These are phyloP conservation scores for Phenganax subtilis DNA, from an alignment of 92 coral and sea anemone species.

Conservation along the genomic window DNA sequence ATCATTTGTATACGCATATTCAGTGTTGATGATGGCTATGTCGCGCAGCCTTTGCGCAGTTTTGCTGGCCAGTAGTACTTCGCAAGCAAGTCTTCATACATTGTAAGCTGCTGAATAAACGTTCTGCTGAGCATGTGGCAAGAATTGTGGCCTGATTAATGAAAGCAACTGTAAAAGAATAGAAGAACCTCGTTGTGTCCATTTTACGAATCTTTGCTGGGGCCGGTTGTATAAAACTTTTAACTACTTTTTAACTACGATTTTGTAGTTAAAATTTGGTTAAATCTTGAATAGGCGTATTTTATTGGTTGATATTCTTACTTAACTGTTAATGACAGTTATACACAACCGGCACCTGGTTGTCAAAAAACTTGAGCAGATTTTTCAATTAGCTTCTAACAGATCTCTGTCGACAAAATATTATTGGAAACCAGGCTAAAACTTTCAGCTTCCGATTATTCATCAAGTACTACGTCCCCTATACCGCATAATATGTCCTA, in stretches of 20 bases:
- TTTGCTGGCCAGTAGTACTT: neutral
- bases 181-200: neutral
- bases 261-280: too few species aligned
- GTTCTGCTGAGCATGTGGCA: slow-evolving; percentile 37
- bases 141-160: slow-evolving; percentile 19
- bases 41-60: neutral
- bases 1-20: slow-evolving; percentile 22
- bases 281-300: too few species aligned
- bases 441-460: slow-evolving; percentile 31
- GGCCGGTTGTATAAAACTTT: neutral
- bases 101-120: slow-evolving; percentile 32
- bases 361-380: slow-evolving; percentile 2
- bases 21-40: slow-evolving; percentile 2
- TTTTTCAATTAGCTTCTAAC: slow-evolving; percentile 21
- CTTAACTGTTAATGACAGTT: neutral
- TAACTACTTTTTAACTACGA: too few species aligned
- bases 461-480: slow-evolving; percentile 15
- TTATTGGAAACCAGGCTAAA: slow-evolving; percentile 22
- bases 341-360: too few species aligned
- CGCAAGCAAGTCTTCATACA: slow-evolving; percentile 26
- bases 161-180: slow-evolving; percentile 10
- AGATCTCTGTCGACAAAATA: slow-evolving; percentile 33
- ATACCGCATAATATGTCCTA: slow-evolving; percentile 26
- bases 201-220: too few species aligned
- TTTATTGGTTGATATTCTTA: too few species aligned